Base-by-base conservation (phyloP, 2,888 invertebrate genomes). In the Gandaritis pyraliata region DNA sequence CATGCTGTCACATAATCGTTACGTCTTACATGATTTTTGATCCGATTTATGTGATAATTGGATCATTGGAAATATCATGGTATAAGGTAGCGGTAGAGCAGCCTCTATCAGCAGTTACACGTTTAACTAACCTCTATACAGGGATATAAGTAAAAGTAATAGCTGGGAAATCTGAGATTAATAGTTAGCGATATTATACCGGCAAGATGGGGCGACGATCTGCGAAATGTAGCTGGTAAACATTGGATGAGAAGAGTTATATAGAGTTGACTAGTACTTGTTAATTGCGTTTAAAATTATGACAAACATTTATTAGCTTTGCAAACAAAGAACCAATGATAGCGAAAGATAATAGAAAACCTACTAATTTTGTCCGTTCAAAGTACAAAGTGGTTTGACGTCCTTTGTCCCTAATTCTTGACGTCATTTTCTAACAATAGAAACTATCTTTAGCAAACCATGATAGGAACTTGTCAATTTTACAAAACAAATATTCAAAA, bases 351-450 rank as follows among this genome's bases (percentile, higher is more conserved):
- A 45, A 6, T 7, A 10, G 33, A 10, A 10, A 33, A 33, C 6
- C 23, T 33, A 16, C 36, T 15, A 29, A 7, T 50, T 46, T 33
- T 47, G 41, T 29, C 13, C 41, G 50, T 46, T 57, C 65, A 61
- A 64, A 64, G 68, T 68, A 64, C 68, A 48, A 36, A 60, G 43
- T 43, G 38, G 38, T 30, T 33, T 62, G 68, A 66, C 62, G 68
- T 45, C 33, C 10, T 41, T 16, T 0, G 11, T 55, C 47, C 63
- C 50, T 66, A 48, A 65, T 62, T 64, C 49, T 52, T 72, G 72
- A 74, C 76, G 74, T 75, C 70, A 72, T 57, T 57, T 30, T 39
- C 68, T 56, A 73, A 73, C 58, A 74, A 69, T 72, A 74, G 69
- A 62, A 51, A 68, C 66, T 67, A 71, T 72, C 54, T 68, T 60